Percentiles rank a stretch among this genome's conserved stretches.
phyloP scores from a whole-genome alignment of 2,797 vertebrate species.

The Pyrrhura leucotis region DNA sequence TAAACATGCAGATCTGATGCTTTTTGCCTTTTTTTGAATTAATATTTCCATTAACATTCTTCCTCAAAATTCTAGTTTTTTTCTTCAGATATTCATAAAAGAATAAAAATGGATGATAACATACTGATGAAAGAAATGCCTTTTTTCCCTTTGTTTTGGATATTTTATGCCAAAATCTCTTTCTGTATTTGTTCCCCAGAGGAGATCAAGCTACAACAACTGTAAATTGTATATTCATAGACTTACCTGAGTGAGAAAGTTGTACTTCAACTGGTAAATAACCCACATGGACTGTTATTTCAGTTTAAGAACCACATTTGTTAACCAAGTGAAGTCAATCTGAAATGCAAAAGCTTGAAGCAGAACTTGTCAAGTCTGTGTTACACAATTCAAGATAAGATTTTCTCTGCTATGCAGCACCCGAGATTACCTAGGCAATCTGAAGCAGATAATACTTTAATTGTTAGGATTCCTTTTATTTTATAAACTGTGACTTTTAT shows the following conservation, averaged over 20 bases:
- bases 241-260: background rate
- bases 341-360: background rate
- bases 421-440: background rate
- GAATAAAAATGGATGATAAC: background rate
- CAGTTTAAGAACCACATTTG: background rate
- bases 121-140: background rate
- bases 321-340: background rate
- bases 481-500: background rate
- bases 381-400: background rate
- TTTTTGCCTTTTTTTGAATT: background rate
- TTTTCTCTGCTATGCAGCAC: background rate
- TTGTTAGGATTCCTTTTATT: background rate
- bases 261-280: background rate
- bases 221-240: background rate
- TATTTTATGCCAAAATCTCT: background rate
- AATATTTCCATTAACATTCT: background rate
- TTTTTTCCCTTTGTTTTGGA: background rate
- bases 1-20: background rate
- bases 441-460: background rate
- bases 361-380: background rate
- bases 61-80: background rate
- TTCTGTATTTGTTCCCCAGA: background rate
- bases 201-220: background rate
- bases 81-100: background rate
- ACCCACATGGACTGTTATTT: background rate